These are phyloP conservation scores for Tauraco erythrolophus DNA, from an alignment of 2,113 vertebrate species.

Conservation along the genomic window DNA sequence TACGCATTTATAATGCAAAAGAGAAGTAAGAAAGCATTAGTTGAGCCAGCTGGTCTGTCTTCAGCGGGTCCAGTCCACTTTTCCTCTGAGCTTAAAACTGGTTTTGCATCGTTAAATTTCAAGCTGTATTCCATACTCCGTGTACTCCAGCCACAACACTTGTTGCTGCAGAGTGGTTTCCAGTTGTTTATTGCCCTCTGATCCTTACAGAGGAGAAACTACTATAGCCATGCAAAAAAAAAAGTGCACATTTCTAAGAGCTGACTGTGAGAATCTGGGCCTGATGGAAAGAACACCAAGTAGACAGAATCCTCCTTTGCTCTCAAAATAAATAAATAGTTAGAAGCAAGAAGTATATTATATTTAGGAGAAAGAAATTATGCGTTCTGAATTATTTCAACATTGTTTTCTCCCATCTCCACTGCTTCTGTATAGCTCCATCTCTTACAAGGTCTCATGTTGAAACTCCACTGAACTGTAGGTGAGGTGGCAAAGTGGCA, in stretches of 20 bases:
- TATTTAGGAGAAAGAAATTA: not conserved
- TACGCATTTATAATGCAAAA: not conserved
- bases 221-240: not conserved
- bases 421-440: not conserved
- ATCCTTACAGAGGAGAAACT: not conserved
- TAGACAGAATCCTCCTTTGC: not conserved
- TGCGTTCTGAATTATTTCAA: not conserved
- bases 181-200: not conserved
- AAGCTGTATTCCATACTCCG: not conserved
- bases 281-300: not conserved
- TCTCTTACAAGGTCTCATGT: not conserved
- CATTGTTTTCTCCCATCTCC: not conserved
- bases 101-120: not conserved
- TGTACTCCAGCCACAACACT: not conserved
- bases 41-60: not conserved
- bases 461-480: not conserved
- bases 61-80: not conserved
- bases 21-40: not conserved
- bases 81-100: not conserved
- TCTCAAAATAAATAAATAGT: not conserved
- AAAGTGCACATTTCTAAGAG: not conserved
- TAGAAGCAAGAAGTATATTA: not conserved
- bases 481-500: not conserved
- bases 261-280: not conserved
- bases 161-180: not conserved